Evolutionary conservation across 2,888 invertebrate species (phyloP), one percentile per base, ranked within the genome.

Genomic region (Catocala sponsa): DNA sequence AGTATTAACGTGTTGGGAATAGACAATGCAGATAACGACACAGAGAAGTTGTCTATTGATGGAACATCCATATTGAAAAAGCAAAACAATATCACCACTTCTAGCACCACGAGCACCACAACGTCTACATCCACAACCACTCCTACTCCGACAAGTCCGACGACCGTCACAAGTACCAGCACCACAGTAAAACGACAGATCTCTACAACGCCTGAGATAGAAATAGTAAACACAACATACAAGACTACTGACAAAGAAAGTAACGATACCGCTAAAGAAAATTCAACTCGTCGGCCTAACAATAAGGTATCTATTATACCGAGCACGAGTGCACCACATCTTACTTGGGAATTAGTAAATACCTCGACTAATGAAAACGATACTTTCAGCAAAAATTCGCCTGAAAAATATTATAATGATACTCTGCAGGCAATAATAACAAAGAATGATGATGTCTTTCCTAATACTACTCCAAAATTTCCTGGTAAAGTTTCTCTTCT

Each of bases 391-490:
- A 94, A 93, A 85, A 76, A 77, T 67, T 89, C 88, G 4, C 95
- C 95, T 68, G 93, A 95, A 72, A 95, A 94, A 82, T 94, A 95
- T 66, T 96, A 95, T 65, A 96, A 96, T 75, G 95, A 96, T 68
- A 96, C 96, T 0, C 86, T 96, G 49, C 96, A 96, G 82, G 96
- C 96, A 2, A 95, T 96, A 74, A 95, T 96, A 42, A 95, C 95
- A 1, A 95, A 95, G 83, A 95, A 96, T 80, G 92, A 94, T 70
- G 93, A 90, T 44, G 76, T 87, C 12, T 89, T 90, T 65, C 89
- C 92, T 9, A 93, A 90, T 60, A 92, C 94, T 7, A 94, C 94
- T 15, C 92, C 94, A 10, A 90, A 84, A 71, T 94, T 94, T 80
- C 76, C 87, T 5, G 89, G 85, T 60, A 94, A 91, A 81, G 91